These are phyloP conservation scores for Lates calcarifer DNA, from an alignment of 2,113 vertebrate genomes.

Conservation along the genomic window DNA sequence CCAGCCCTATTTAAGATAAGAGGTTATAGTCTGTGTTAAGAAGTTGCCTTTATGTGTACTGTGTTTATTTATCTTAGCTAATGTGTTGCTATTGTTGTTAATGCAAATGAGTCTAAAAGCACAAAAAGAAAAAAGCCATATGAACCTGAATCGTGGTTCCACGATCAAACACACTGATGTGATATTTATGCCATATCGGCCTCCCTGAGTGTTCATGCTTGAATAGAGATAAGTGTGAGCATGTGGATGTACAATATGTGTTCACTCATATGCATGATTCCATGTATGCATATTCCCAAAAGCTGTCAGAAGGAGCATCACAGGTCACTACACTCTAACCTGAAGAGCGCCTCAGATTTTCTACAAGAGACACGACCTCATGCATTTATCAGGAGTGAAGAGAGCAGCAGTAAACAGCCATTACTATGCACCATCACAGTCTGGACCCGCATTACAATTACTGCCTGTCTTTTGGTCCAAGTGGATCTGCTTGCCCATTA, in stretches of 20 bases:
- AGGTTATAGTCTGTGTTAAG: background rate
- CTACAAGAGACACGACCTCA: conserved; percentile 43
- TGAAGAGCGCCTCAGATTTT: conserved; percentile 46
- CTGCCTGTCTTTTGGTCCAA: conserved; percentile 54
- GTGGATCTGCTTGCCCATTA: conserved; percentile 61
- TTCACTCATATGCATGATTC: conserved; percentile 46
- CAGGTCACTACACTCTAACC: conserved; percentile 52
- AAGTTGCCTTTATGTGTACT: background rate
- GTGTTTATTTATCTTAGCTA: conserved; percentile 14
- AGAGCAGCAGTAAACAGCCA: conserved; percentile 67
- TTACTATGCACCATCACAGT: conserved; percentile 74
- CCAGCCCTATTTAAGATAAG: background rate
- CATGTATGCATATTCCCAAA: conserved; percentile 32
- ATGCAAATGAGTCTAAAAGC: conserved; percentile 6
- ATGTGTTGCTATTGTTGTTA: too few species aligned
- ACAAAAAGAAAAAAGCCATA: background rate
- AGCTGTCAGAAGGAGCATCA: conserved; percentile 23
- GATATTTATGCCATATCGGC: conserved; percentile 20
- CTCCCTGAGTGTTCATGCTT: conserved; percentile 6
- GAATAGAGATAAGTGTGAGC: conserved; percentile 5
- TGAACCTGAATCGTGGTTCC: background rate
- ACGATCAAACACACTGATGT: background rate
- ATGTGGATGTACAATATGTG: conserved; percentile 9
- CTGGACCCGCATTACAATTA: conserved; percentile 57
- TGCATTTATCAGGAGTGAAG: conserved; percentile 44